Percentiles rank a stretch among this genome's conserved stretches.
phyloP scores from a whole-genome alignment of 2,113 vertebrate genomes.

The Neogale vison region DNA sequence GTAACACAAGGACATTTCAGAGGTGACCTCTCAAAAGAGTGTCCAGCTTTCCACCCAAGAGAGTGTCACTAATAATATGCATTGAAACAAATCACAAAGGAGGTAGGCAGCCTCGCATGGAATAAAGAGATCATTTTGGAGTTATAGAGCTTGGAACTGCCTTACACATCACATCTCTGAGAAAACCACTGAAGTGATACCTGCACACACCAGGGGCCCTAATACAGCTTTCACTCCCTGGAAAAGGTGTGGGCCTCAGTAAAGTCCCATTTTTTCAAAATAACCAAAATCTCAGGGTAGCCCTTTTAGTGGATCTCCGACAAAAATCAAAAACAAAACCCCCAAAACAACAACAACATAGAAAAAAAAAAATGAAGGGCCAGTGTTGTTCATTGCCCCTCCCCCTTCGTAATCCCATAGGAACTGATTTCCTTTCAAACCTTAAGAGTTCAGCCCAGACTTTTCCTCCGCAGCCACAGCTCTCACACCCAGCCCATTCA shows the following conservation, averaged over 20 bases:
- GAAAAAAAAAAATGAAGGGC: fast-evolving
- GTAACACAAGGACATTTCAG: background rate
- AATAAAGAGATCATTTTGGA: background rate
- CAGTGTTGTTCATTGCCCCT: background rate
- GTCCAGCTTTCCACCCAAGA: background rate
- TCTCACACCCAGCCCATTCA: background rate
- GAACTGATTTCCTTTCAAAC: background rate
- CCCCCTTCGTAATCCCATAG: background rate
- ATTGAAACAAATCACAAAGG: background rate
- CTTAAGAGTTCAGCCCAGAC: background rate
- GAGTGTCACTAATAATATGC: background rate
- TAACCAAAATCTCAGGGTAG: background rate
- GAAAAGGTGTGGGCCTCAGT: background rate
- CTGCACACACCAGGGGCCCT: no score
- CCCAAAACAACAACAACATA: background rate
- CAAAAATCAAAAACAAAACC: background rate
- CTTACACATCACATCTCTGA: background rate
- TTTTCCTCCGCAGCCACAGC: background rate
- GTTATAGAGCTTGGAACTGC: background rate
- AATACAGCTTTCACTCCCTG: background rate
- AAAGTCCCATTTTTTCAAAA: background rate
- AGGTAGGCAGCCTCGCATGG: background rate
- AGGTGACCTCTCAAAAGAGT: background rate
- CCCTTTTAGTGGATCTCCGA: background rate
- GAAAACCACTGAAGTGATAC: background rate